Conservation (phyloP, 2,888 invertebrate genomes). For the Toxonevra muliebris region DNA sequence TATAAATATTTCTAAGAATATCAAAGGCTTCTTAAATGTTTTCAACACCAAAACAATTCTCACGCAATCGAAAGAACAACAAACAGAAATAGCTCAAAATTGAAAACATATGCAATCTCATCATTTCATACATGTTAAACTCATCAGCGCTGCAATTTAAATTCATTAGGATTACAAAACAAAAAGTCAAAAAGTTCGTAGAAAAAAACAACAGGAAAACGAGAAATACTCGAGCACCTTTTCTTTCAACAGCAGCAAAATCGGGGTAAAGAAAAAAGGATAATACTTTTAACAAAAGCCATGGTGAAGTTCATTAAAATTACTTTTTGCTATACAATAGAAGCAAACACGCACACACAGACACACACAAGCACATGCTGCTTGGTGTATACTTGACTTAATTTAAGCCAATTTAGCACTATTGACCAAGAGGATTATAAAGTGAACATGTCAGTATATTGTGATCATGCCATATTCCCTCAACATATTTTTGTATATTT, state of each 20-base stretch:
- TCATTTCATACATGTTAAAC: constrained; percentile 16
- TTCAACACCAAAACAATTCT: no score
- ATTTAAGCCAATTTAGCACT: constrained; percentile 64
- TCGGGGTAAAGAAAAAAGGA: constrained; percentile 43
- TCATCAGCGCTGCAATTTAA: constrained; percentile 55
- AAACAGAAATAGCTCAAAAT: no score
- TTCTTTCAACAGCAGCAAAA: constrained; percentile 29
- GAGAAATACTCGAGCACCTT: constrained; percentile 40
- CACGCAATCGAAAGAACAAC: no score
- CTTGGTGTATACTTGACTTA: constrained; percentile 62
- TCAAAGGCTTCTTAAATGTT: no score
- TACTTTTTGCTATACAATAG: background rate
- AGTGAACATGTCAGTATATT: constrained; percentile 35
- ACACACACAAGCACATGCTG: constrained; percentile 21
- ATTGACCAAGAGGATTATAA: constrained; percentile 44
- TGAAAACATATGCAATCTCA: constrained; percentile 25
- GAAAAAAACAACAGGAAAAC: constrained; percentile 24
- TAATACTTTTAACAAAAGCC: constrained; percentile 47
- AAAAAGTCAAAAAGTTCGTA: constrained; percentile 51
- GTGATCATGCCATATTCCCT: constrained; percentile 21
- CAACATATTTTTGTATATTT: constrained; percentile 2
- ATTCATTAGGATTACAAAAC: constrained; percentile 64
- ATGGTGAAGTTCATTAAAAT: background rate
- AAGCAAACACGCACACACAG: background rate
- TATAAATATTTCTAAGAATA: background rate